A percentile compares a stretch with the other conserved stretches of the same genome.
Conservation (phyloP, 2,797 vertebrate species). For the Phalloptychus januarius region DNA sequence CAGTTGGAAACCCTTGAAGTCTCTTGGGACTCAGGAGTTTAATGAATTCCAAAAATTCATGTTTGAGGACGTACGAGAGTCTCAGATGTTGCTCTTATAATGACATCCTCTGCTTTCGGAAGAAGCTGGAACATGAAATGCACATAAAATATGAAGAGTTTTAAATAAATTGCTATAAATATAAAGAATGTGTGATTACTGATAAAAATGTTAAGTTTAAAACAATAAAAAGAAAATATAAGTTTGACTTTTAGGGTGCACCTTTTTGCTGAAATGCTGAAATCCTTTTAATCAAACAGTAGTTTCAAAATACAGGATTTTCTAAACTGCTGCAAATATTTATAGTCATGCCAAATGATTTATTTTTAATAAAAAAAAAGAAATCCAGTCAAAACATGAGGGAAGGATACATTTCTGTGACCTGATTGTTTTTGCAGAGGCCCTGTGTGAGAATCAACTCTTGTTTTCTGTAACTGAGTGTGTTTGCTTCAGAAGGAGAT, state of each 20-base stretch:
- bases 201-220: no score
- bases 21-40: background rate
- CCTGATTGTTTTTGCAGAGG: background rate
- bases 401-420: background rate
- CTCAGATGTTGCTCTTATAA: background rate
- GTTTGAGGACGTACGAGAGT: background rate
- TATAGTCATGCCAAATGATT: background rate
- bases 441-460: background rate
- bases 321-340: background rate
- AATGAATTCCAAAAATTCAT: background rate
- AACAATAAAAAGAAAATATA: background rate
- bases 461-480: slow-evolving; percentile 16
- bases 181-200: background rate
- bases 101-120: background rate
- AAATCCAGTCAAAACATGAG: background rate
- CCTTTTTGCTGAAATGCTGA: background rate
- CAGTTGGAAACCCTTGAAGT: background rate
- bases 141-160: background rate
- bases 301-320: background rate
- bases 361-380: background rate
- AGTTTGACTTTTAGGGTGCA: background rate
- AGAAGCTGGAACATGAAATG: background rate
- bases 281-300: background rate
- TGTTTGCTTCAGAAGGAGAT: slow-evolving; percentile 27
- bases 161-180: background rate